phyloP scores from a whole-genome alignment of 2,888 invertebrate genomes.

The Leistus spinibarbis region DNA sequence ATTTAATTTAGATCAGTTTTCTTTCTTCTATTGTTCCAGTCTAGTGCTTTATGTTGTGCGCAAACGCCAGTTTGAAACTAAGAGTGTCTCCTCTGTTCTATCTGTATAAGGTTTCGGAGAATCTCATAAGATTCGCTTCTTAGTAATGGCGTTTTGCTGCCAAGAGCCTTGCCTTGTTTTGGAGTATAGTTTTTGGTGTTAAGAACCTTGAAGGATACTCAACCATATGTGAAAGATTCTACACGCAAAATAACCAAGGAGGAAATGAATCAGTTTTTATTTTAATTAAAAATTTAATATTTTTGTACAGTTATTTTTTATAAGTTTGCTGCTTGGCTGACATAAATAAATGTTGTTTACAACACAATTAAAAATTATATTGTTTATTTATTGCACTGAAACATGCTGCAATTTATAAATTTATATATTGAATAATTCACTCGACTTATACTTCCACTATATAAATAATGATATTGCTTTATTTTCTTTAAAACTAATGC shows the following conservation, averaged over 20 bases:
- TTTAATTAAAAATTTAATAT: not conserved
- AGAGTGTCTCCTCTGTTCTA: not conserved
- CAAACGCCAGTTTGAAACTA: not conserved
- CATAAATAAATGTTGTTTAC: not conserved
- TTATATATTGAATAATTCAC: too few relatives aligned
- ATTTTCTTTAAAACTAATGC: too few relatives aligned
- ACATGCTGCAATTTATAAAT: not conserved
- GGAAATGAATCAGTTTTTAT: not conserved
- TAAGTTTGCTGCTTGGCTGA: not conserved
- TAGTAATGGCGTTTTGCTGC: not conserved
- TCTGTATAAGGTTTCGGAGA: not conserved
- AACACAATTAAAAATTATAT: not conserved
- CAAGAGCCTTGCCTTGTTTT: not conserved
- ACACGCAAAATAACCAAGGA: not conserved
- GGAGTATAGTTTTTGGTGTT: too few relatives aligned
- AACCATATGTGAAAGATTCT: not conserved
- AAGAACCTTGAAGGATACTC: not conserved
- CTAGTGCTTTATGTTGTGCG: not conserved
- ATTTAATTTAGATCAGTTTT: conserved; percentile 13
- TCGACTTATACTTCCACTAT: too few relatives aligned
- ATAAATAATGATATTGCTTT: too few relatives aligned
- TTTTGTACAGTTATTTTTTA: not conserved
- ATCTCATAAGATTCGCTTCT: not conserved
- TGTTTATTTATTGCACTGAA: not conserved
- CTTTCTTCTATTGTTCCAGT: conserved; percentile 17